Conservation (phyloP, 1,140 invertebrate genomes). For the Polypedilum pembai region DNA sequence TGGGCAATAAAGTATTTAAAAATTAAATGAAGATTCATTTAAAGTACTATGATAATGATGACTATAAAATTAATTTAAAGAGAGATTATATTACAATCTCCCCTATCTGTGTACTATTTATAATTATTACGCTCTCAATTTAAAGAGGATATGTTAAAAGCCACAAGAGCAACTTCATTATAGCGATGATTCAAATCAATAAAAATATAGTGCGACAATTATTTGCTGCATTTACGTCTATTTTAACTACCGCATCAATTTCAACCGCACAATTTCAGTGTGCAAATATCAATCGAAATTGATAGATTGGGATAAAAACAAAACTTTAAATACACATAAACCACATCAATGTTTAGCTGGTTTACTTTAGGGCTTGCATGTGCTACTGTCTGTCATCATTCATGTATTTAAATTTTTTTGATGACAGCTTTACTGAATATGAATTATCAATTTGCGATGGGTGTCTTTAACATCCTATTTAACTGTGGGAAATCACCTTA, state of each 20-base stretch:
- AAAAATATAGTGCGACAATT: conserved; percentile 1
- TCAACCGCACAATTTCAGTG: not conserved
- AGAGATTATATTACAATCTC: no score
- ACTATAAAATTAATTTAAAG: no score
- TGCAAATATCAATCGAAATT: not conserved
- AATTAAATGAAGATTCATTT: no score
- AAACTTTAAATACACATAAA: not conserved
- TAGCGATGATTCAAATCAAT: not conserved
- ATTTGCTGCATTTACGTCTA: not conserved
- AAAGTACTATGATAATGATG: no score
- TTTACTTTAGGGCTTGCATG: not conserved
- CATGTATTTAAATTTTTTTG: no score
- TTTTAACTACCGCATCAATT: conserved; percentile 12
- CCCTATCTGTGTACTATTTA: no score
- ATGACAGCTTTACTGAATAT: no score
- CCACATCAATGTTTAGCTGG: conserved; percentile 9
- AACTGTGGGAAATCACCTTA: no score
- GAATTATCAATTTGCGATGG: no score
- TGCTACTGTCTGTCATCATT: not conserved
- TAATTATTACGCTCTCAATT: not conserved
- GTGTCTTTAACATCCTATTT: no score
- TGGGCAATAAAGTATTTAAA: no score
- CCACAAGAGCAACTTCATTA: not conserved
- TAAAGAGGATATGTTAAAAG: not conserved
- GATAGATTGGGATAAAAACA: not conserved